phyloP scores from a whole-genome alignment of 2,113 vertebrate species.

The Ammospiza nelsoni region DNA sequence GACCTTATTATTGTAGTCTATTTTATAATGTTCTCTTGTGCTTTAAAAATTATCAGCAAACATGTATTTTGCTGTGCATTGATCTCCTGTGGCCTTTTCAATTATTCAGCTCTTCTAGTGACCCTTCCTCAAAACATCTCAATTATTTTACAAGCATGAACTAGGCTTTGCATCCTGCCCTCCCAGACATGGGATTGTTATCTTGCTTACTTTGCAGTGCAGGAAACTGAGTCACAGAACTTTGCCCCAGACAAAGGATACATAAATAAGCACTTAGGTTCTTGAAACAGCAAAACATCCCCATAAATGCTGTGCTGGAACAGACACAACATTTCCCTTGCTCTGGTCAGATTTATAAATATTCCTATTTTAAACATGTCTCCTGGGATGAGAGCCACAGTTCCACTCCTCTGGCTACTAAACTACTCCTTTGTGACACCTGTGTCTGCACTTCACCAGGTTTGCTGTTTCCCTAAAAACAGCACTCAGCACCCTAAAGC shows the following conservation, averaged over 20 bases:
- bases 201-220: neutral
- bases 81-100: neutral
- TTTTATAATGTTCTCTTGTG: neutral
- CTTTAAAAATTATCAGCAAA: neutral
- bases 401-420: neutral
- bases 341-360: neutral
- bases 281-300: neutral
- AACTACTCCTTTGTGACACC: neutral
- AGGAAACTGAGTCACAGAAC: neutral
- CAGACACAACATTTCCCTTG: accelerated
- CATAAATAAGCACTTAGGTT: neutral
- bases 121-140: neutral
- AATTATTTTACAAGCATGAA: neutral
- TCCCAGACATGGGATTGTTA: neutral
- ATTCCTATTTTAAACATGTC: neutral
- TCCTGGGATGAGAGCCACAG: neutral
- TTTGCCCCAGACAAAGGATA: neutral
- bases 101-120: neutral
- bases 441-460: neutral
- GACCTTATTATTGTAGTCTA: neutral
- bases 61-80: neutral
- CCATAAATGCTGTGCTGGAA: neutral
- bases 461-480: neutral
- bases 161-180: neutral
- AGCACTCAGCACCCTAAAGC: neutral